Conservation (phyloP, 2,888 invertebrate species). For the Hyposoter didymator region DNA sequence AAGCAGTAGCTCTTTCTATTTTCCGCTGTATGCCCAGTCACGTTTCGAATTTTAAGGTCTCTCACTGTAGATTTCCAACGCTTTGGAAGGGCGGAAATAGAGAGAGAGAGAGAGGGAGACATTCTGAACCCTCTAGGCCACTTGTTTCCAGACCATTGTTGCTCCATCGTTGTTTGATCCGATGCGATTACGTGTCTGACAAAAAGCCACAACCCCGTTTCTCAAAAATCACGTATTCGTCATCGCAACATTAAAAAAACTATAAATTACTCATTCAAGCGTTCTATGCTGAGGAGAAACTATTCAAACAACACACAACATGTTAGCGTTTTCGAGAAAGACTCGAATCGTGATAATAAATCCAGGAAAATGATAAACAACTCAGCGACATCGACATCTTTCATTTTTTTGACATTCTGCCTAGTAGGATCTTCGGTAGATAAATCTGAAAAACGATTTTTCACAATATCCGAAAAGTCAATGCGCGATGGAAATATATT, state of each 20-base stretch:
- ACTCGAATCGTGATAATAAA: too few relatives aligned
- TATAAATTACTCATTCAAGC: slow-evolving; percentile 21
- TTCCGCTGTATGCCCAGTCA: slow-evolving; percentile 73
- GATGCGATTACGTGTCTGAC: slow-evolving; percentile 53
- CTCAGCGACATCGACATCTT: neutral
- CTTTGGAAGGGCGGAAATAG: slow-evolving; percentile 18
- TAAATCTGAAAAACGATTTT: slow-evolving; percentile 4
- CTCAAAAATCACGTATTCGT: slow-evolving; percentile 39
- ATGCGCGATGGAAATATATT: slow-evolving; percentile 27
- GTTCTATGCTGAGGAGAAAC: neutral
- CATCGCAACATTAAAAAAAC: slow-evolving; percentile 22
- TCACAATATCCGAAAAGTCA: neutral
- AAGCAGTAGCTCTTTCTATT: slow-evolving; percentile 44
- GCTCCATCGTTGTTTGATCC: slow-evolving; percentile 60
- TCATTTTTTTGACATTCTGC: neutral
- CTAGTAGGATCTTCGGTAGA: neutral
- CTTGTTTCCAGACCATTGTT: slow-evolving; percentile 53
- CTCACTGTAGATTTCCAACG: slow-evolving; percentile 53
- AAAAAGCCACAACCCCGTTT: slow-evolving; percentile 35
- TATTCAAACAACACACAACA: neutral
- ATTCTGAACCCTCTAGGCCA: slow-evolving; percentile 32
- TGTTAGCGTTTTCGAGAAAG: too few relatives aligned
- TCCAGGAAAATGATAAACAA: neutral
- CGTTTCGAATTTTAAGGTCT: slow-evolving; percentile 73
- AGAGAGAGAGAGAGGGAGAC: slow-evolving; percentile 23